Evolutionary conservation across 2,113 vertebrate genomes (phyloP).

Genomic region (Gallinago undulata): DNA sequence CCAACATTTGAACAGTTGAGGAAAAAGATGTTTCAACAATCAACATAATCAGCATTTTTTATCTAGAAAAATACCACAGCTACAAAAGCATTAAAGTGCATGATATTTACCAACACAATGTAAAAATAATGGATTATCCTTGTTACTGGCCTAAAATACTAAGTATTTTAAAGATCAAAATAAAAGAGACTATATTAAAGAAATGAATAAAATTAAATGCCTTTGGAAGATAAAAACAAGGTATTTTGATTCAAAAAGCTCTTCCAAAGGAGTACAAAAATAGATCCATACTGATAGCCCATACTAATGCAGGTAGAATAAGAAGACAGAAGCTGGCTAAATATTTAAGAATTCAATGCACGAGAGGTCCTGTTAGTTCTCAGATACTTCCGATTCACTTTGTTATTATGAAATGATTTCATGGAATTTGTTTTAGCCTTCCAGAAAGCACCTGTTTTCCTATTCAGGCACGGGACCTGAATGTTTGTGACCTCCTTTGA

Average conservation of each 20-base stretch:
- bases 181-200: not conserved
- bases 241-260: not conserved
- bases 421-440: not conserved
- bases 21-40: not conserved
- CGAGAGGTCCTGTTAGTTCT: not conserved
- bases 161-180: not conserved
- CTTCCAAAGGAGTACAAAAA: not conserved
- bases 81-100: not conserved
- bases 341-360: not conserved
- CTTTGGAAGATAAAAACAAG: not conserved
- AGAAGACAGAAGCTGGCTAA: not conserved
- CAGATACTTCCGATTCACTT: not conserved
- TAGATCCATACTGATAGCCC: not conserved
- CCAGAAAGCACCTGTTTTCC: not conserved
- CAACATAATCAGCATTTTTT: not conserved
- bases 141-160: not conserved
- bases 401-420: not conserved
- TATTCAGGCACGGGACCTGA: not conserved
- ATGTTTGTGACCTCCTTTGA: not conserved
- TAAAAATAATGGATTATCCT: not conserved
- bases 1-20: not conserved
- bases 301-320: not conserved
- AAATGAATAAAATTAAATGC: not conserved
- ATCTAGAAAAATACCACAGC: not conserved
- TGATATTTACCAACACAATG: not conserved